Percentiles rank a stretch among this genome's conserved stretches.
These are phyloP conservation scores for Lophochroa leadbeateri DNA, from an alignment of 2,113 vertebrate genomes.

Conservation along the genomic window DNA sequence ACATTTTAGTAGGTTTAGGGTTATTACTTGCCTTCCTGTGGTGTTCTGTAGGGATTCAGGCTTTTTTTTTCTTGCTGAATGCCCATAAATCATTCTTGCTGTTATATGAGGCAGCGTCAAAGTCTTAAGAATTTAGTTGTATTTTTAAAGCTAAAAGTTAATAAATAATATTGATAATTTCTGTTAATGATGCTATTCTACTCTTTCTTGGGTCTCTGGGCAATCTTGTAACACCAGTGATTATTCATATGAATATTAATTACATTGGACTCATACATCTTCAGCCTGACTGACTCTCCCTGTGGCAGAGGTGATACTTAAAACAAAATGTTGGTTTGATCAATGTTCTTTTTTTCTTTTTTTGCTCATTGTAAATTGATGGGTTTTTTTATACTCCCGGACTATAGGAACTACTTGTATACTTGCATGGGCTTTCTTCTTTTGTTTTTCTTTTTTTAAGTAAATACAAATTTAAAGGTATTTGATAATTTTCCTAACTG, in stretches of 20 bases:
- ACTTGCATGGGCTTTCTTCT: background rate
- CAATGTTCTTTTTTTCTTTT: background rate
- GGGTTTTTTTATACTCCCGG: background rate
- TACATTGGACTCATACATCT: background rate
- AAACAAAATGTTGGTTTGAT: background rate
- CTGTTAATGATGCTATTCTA: background rate
- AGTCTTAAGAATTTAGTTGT: background rate
- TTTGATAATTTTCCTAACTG: background rate
- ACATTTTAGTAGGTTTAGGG: background rate
- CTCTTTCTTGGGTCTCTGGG: background rate
- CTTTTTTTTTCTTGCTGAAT: background rate
- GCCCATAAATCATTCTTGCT: background rate
- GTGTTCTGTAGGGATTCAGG: background rate
- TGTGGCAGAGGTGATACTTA: background rate
- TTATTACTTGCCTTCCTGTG: constrained; percentile 1
- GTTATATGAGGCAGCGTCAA: background rate
- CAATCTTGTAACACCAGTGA: background rate
- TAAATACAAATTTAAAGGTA: background rate
- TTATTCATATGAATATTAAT: background rate
- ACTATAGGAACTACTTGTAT: background rate
- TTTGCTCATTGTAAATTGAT: background rate
- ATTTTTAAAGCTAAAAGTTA: background rate
- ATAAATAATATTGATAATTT: background rate
- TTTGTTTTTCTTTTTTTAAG: background rate
- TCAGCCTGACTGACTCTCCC: background rate